A percentile compares a stretch with the other conserved stretches of the same genome.
Evolutionary conservation across 2,888 invertebrate species (phyloP).

Genomic region (Boloria euphrosyne): DNA sequence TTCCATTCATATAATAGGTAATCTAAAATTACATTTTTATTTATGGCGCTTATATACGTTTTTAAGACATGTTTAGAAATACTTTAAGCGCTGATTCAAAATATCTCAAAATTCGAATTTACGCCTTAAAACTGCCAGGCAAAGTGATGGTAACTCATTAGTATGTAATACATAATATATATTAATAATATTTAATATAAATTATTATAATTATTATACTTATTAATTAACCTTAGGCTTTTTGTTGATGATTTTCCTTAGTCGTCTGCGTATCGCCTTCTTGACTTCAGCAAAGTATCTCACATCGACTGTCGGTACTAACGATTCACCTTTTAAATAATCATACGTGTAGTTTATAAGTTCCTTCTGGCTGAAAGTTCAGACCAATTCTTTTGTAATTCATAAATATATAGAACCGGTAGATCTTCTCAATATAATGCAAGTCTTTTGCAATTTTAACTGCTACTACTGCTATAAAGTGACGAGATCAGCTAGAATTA

Average conservation of each 20-base stretch:
- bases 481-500: no score
- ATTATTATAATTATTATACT: no score
- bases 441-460: background rate
- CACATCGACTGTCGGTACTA: constrained; percentile 20
- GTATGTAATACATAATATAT: no score
- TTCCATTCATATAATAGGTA: no score
- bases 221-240: constrained; percentile 28
- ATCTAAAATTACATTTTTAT: no score
- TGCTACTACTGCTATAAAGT: no score
- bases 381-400: no score
- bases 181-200: no score
- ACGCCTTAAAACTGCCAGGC: background rate
- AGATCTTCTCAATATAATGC: background rate
- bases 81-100: background rate
- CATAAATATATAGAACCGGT: background rate
- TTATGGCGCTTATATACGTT: no score
- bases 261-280: constrained; percentile 12
- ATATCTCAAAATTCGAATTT: background rate
- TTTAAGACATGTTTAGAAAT: background rate
- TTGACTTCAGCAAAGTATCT: constrained; percentile 33
- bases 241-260: constrained; percentile 24
- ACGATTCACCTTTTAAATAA: constrained; percentile 24
- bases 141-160: no score
- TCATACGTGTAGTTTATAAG: constrained; percentile 34
- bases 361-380: constrained; percentile 32